Conservation (phyloP, 2,113 vertebrate genomes). For the Centropus unirufus region DNA sequence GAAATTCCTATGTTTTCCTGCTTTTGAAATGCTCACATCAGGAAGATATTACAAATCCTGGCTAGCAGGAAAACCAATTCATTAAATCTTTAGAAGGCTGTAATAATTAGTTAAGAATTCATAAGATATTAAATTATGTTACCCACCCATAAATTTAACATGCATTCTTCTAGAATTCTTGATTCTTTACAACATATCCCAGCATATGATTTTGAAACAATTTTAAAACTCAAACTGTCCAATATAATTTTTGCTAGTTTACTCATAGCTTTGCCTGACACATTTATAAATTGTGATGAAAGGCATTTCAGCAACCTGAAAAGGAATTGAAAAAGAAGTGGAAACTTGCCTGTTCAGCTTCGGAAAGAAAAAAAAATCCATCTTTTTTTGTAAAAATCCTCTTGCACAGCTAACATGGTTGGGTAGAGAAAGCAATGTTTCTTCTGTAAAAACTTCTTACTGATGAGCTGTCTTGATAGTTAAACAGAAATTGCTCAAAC, state of each 20-base stretch:
- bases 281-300: slow-evolving; percentile 57
- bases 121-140: neutral
- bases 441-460: neutral
- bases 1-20: neutral
- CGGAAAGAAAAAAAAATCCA: slow-evolving; percentile 41
- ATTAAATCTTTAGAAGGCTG: neutral
- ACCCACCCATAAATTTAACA: neutral
- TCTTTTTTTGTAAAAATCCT: neutral
- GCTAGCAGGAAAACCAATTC: neutral
- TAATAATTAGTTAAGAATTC: neutral
- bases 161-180: neutral
- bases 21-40: neutral
- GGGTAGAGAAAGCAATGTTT: neutral
- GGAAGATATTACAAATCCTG: neutral
- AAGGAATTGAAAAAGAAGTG: slow-evolving; percentile 38
- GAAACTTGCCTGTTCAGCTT: slow-evolving; percentile 26
- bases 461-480: neutral
- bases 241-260: neutral
- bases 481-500: neutral
- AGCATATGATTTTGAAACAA: neutral
- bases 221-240: slow-evolving; percentile 4
- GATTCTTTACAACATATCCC: neutral
- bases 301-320: slow-evolving; percentile 39
- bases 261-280: slow-evolving; percentile 24
- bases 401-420: neutral